Base-by-base conservation (phyloP, 2,797 vertebrate species). In the Sorex maritimensis region DNA sequence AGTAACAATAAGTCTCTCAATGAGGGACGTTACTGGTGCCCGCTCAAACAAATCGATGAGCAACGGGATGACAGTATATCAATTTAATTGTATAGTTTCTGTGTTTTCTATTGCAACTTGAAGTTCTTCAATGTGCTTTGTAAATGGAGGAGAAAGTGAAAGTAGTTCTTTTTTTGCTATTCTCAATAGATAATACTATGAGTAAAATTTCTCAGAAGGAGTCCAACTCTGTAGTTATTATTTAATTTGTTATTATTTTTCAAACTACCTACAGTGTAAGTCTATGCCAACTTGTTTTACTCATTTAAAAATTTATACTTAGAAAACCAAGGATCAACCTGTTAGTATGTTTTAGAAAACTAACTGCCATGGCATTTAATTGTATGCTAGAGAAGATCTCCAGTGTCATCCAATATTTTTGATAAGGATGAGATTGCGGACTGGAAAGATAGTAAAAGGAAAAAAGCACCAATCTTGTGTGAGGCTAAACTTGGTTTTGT, bases 261-360 rank as follows among this genome's bases (percentile, higher is more conserved):
- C 41, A 81, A 91, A 81, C 24, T 77, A 15, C 26, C 72, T 13
- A 68, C 4, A n/a, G 24, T 72, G 58, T 69, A 14, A 24, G 6
- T 28, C 13, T 89, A 5, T n/a, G 68, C 10, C 38, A 34, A 12
- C 78, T 21, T 89, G 2, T 67, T 5, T 52, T 71, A 84, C 6
- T 38, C 13, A 65, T 5, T 72, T 71, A 4, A 46, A 26, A 91
- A 58, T 85, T 24, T 87, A 3, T 82, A 72, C 86, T 30, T 49
- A 92, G 1, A 6, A 84, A 12, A 80, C 24, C 12, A 72, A 5
- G 4, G 46, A 77, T 52, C 17, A 81, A 44, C 5, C 4, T 67
- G 23, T 63, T 90, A 92, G 17, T 1, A 71, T 23, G 92, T 79
- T 94, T 87, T 68, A 38, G 19, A 65, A 90, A 92, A 77, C 86